phyloP scores from a whole-genome alignment of 2,113 vertebrate species.

The Chaetorhynchus papuensis region DNA sequence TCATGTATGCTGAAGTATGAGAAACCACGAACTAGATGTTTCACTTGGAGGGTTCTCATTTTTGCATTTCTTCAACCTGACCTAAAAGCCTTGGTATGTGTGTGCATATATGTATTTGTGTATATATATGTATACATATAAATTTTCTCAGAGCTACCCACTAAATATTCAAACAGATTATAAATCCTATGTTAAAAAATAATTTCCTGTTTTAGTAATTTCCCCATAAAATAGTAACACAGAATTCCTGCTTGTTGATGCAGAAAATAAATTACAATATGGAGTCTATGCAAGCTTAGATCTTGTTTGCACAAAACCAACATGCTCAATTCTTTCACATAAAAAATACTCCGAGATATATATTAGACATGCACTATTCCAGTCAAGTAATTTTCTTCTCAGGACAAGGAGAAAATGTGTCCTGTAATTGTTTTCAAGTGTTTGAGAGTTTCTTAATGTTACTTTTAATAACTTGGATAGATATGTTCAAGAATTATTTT shows the following conservation, averaged over 20 bases:
- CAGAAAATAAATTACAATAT: not conserved
- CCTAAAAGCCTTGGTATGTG: not conserved
- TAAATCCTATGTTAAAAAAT: not conserved
- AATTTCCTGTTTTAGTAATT: not conserved
- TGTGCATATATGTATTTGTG: not conserved
- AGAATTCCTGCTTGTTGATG: not conserved
- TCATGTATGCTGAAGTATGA: not conserved
- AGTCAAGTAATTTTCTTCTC: not conserved
- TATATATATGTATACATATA: not conserved
- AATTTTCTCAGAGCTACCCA: not conserved
- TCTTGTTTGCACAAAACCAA: not conserved
- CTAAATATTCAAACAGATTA: not conserved
- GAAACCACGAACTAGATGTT: not conserved
- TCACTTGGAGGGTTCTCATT: not conserved
- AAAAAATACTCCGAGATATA: not conserved
- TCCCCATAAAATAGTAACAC: not conserved
- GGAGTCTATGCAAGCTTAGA: not conserved
- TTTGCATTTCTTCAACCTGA: not conserved
- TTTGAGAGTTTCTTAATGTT: not conserved
- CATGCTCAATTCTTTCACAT: not conserved
- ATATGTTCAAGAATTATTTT: not conserved
- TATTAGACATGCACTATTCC: not conserved
- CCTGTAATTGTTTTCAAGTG: not conserved
- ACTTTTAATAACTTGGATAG: not conserved
- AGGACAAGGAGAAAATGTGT: not conserved